phyloP scores from a whole-genome alignment of 2,888 invertebrate genomes.

The Apodemia zela region DNA sequence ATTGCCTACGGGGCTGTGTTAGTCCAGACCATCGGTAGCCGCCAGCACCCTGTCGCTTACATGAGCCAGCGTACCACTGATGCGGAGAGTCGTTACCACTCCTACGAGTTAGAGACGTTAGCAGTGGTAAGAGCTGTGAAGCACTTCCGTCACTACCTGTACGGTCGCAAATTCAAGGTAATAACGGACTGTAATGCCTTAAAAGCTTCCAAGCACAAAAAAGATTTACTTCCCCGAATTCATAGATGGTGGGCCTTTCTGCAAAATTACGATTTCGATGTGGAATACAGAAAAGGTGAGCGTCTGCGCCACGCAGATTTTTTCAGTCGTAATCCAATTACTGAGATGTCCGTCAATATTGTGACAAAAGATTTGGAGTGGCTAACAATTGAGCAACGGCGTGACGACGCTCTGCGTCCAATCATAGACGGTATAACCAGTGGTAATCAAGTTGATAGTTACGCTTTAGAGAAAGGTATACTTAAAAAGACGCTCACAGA shows the following conservation, averaged over 20 bases:
- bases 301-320: conserved; percentile 30
- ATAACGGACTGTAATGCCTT: conserved; percentile 39
- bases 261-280: conserved; percentile 35
- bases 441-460: conserved; percentile 15
- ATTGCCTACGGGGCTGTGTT: conserved; percentile 33
- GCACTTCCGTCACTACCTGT: conserved; percentile 38
- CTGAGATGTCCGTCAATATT: too few relatives aligned
- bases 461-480: conserved; percentile 23
- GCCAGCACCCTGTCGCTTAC: conserved; percentile 28
- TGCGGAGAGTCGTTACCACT: conserved; percentile 27
- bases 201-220: conserved; percentile 39
- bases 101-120: conserved; percentile 21
- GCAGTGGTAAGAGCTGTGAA: conserved; percentile 34
- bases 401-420: too few relatives aligned
- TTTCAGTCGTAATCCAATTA: conserved; percentile 28
- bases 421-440: too few relatives aligned
- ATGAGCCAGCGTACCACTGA: too few relatives aligned
- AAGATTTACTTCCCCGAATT: conserved; percentile 37
- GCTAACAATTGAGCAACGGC: too few relatives aligned
- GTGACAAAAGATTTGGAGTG: too few relatives aligned
- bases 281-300: conserved; percentile 33
- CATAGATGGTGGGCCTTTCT: conserved; percentile 42
- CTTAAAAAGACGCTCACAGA: conserved; percentile 21
- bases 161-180: conserved; percentile 32
- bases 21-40: conserved; percentile 22